Evolutionary conservation across 2,888 invertebrate species (phyloP), one percentile per base, ranked within the genome.

Genomic region (Tenthredo notha): DNA sequence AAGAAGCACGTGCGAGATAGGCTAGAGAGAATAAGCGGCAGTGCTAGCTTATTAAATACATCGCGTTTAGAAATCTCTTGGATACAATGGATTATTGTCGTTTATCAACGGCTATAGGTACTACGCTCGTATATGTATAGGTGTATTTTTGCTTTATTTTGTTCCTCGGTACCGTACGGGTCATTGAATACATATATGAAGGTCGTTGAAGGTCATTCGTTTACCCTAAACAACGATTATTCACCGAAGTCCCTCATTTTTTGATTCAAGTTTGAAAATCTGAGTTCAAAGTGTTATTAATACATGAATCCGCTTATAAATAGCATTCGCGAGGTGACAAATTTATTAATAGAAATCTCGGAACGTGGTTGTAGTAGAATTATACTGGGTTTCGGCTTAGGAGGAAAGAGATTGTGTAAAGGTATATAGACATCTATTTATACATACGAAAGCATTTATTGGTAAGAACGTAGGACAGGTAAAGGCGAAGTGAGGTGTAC

Each of bases 61-160:
- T 89, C 88, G 86, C 88, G 86, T 85, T 86, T 85, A 67, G 85
- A 77, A 43, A 88, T 87, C 87, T 89, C 88, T 89, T 87, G 86
- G 84, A 87, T 85, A 86, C 88, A 89, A 90, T 90, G 86, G 87
- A 88, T 88, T 87, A 87, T 86, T 86, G 87, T 88, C 87, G 88
- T 87, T 90, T 89, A 84, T 84, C 85, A 54, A 77, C 47, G 29
- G 50, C 25, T 4, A 33, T 3, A 29, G 47, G n/a, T 15, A n/a
- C 10, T 29, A n/a, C n/a, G 40, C n/a, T 18, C 21, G 21, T 21
- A 21, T 10, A 21, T 12, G 9, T 50, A 29, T 15, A 29, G 50
- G 43, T 1, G 12, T 2, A 2, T 37, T 37, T 21, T 74, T 43
- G 67, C 67, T 67, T 67, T 67, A 15, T 33, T 33, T 67, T 10